phyloP scores from a whole-genome alignment of 2,888 invertebrate species.

The Drosophila pseudotalamancana region DNA sequence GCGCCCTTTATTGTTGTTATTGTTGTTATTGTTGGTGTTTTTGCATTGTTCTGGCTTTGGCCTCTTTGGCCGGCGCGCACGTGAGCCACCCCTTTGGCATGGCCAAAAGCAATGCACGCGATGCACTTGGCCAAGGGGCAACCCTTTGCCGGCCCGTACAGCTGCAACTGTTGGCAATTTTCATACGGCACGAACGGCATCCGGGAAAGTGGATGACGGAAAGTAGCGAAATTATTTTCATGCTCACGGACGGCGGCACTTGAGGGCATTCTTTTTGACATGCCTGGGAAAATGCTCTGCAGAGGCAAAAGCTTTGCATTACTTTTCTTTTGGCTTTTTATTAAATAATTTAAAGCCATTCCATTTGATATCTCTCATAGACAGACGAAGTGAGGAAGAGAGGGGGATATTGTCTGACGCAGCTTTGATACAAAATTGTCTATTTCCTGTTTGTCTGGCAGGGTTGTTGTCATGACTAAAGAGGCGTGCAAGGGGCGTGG shows the following conservation, averaged over 20 bases:
- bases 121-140: conserved; percentile 75
- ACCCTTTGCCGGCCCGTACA: conserved; percentile 35
- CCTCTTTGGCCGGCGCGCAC: conserved; percentile 48
- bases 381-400: background rate
- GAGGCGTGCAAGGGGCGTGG: conserved; percentile 18
- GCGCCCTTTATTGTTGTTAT: conserved; percentile 10
- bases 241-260: conserved; percentile 71
- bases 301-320: conserved; percentile 29
- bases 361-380: conserved; percentile 15
- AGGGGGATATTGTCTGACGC: conserved; percentile 35
- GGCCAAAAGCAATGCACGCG: conserved; percentile 69
- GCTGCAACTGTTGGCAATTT: conserved; percentile 73
- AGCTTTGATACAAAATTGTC: conserved; percentile 63
- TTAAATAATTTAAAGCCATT: conserved; percentile 65
- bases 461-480: conserved; percentile 25
- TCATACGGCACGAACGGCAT: conserved; percentile 30
- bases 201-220: background rate
- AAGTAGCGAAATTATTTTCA: conserved; percentile 66
- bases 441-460: conserved; percentile 70
- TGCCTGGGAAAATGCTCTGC: conserved; percentile 62
- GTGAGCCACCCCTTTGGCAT: conserved; percentile 48
- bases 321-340: conserved; percentile 37
- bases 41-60: conserved; percentile 54
- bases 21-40: conserved; percentile 38
- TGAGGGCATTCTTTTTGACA: conserved; percentile 77